Evolutionary conservation across 2,888 invertebrate species (phyloP).

Genomic region (Melolontha melolontha): DNA sequence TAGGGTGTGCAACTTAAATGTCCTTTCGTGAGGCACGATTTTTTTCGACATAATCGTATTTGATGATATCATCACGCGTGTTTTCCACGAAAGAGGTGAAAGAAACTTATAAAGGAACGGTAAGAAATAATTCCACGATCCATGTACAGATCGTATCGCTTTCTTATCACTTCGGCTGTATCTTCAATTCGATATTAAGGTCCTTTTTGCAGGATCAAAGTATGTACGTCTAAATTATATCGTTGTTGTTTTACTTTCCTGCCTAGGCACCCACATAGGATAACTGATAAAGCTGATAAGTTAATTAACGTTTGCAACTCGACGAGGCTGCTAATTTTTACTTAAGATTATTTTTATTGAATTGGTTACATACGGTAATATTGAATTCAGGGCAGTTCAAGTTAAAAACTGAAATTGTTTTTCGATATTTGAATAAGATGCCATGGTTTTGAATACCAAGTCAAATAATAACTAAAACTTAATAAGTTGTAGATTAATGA

Average conservation of each 20-base stretch:
- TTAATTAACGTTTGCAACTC: constrained; percentile 12
- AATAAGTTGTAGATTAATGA: no score
- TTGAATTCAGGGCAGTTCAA: no score
- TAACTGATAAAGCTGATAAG: constrained; percentile 9
- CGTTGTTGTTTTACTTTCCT: background rate
- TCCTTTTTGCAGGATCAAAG: constrained; percentile 4
- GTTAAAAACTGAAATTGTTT: no score
- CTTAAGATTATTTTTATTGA: constrained; percentile 3
- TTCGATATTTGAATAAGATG: no score
- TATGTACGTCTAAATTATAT: constrained; percentile 3
- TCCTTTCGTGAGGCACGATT: constrained; percentile 10
- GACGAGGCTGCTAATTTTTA: constrained; percentile 9
- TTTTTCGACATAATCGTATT: constrained; percentile 1
- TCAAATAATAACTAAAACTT: no score
- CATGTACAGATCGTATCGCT: constrained; percentile 25
- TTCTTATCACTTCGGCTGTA: constrained; percentile 13
- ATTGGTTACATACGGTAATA: background rate
- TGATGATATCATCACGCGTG: constrained; percentile 14
- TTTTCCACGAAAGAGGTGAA: constrained; percentile 2
- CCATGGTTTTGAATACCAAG: no score
- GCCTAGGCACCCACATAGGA: constrained; percentile 6
- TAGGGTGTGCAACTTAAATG: background rate
- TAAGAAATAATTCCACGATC: constrained; percentile 22
- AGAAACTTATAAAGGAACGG: background rate
- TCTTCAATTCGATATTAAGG: constrained; percentile 29